These are phyloP conservation scores for Philaethria dido DNA, from an alignment of 2,888 invertebrate genomes.

Conservation along the genomic window DNA sequence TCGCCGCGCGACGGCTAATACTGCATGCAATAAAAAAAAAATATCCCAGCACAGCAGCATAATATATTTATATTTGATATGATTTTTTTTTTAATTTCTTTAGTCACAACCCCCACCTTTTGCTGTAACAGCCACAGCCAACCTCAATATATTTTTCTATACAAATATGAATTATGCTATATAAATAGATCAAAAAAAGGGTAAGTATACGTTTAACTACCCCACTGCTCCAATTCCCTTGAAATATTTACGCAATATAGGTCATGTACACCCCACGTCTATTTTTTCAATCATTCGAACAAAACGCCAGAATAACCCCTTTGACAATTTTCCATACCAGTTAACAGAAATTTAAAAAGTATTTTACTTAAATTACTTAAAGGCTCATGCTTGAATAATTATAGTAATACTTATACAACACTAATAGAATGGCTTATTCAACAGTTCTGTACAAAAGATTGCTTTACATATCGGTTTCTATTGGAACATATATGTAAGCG, in stretches of 20 bases:
- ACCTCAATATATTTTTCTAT: no score
- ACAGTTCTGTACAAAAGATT: no score
- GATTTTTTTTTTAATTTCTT: no score
- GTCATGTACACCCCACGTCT: constrained; percentile 15
- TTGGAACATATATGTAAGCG: no score
- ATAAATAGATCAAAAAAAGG: constrained; percentile 16
- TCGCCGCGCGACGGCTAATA: no score
- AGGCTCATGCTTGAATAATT: constrained; percentile 4
- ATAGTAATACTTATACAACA: neutral
- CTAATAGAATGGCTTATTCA: neutral
- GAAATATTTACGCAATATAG: constrained; percentile 24
- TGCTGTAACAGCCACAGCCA: no score
- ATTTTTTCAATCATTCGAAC: constrained; percentile 25
- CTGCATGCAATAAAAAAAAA: no score
- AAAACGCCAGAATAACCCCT: constrained; percentile 24
- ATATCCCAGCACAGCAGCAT: no score
- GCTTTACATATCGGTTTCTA: no score
- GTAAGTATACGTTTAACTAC: neutral
- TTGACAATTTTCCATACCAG: constrained; percentile 23
- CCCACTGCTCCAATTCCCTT: constrained; percentile 14
- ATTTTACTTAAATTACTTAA: neutral
- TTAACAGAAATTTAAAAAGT: constrained; percentile 10
- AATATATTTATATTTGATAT: no score
- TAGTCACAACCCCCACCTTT: no score
- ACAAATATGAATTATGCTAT: no score